A percentile compares a stretch with the other conserved stretches of the same genome.
These are phyloP conservation scores for Agriopis marginaria DNA, from an alignment of 2,888 invertebrate species.

Conservation along the genomic window DNA sequence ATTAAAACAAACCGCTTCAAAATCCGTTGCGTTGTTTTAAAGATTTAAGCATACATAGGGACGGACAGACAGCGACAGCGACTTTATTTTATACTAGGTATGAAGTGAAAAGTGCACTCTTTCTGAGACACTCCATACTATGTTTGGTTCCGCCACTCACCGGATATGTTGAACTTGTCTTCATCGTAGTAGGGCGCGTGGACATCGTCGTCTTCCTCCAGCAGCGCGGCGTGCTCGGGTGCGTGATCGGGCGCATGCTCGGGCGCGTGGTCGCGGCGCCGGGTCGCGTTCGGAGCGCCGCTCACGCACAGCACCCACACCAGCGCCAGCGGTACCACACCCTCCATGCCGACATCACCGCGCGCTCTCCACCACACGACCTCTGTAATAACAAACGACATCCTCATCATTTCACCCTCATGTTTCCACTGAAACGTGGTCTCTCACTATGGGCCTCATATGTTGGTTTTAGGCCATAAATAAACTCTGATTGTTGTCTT, in stretches of 20 bases:
- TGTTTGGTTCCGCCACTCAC: conserved; percentile 55
- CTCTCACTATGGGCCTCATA: no score
- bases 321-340: conserved; percentile 77
- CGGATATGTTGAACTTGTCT: conserved; percentile 78
- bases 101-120: no score
- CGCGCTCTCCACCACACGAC: conserved; percentile 52
- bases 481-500: no score
- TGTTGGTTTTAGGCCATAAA: no score
- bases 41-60: no score
- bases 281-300: conserved; percentile 71
- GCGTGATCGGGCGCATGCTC: conserved; percentile 66
- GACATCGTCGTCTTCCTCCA: conserved; percentile 48
- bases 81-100: no score
- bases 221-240: conserved; percentile 56
- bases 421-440: no score
- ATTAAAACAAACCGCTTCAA: no score
- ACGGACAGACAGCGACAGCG: no score
- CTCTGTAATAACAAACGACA: conserved; percentile 33
- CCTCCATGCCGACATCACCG: conserved; percentile 85
- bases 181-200: conserved; percentile 80
- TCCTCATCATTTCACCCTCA: no score
- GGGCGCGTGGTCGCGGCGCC: conserved; percentile 66
- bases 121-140: no score
- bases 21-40: no score
- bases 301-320: conserved; percentile 77